Percentiles rank a stretch among this genome's conserved stretches.
Conservation (phyloP, 2,113 vertebrate species). For the Pimephales promelas region DNA sequence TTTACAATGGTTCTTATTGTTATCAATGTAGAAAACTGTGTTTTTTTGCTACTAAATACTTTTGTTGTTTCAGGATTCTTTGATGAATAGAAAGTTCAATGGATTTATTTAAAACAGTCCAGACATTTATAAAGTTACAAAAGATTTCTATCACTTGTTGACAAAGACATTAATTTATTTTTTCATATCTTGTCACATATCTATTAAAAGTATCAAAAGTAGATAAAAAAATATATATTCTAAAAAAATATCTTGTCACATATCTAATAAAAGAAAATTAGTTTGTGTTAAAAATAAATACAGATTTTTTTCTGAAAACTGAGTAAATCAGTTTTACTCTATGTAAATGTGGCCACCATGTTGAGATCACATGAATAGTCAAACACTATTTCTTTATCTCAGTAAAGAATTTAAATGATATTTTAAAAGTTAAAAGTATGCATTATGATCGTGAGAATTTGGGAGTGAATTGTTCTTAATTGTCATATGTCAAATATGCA, state of each 20-base stretch:
- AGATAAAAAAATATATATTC: no score
- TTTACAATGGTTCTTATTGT: neutral
- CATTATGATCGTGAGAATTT: neutral
- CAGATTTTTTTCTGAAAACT: neutral
- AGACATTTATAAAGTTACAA: no score
- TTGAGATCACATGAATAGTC: neutral
- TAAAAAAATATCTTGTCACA: no score
- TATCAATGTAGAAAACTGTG: neutral
- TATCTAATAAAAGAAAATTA: no score
- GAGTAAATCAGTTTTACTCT: neutral
- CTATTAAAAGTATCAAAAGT: no score
- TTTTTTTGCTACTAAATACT: neutral
- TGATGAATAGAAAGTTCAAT: neutral
- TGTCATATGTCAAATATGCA: neutral
- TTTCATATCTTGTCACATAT: no score
- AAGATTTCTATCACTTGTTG: no score
- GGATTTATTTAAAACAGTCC: neutral
- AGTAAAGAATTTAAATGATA: no score
- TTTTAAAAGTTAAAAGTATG: neutral
- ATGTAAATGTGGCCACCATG: neutral
- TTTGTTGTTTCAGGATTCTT: neutral
- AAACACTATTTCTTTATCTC: neutral
- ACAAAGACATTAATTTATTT: no score
- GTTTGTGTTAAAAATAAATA: no score
- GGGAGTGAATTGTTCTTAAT: neutral